Base-by-base conservation (phyloP, 2,888 invertebrate genomes). In the Lepeophtheirus nordmannii region DNA sequence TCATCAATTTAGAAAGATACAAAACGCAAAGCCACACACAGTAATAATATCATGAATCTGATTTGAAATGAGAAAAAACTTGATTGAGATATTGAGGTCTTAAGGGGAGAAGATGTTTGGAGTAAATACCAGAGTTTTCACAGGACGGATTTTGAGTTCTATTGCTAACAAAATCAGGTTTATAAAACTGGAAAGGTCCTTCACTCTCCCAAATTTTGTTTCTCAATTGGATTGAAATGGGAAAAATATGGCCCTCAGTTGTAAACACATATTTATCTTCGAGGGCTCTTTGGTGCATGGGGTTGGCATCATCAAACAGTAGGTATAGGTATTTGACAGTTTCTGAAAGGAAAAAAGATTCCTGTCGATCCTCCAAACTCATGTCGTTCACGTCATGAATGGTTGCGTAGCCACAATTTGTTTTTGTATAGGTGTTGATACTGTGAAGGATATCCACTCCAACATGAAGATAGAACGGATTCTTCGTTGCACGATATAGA, bases 381-480 rank as follows among this genome's bases (percentile, higher is more conserved):
- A 80, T 81, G 68, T 80, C 81, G 23, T 75, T 72, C 10, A 83
- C 82, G 74, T 81, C 80, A 73, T 83, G 82, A 17, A 83, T 79
- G 5, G 82, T 83, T 12, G 82, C 82, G 74, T 80, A 83, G 1
- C 83, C 83, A 75, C 83, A 83, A 76, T 78, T 74, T 9, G 78
- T 78, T 73, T 76, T 78, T 1, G 80, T 77, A 70, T 78, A 75
- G 39, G 76, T 74, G 69, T 80, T 78, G 22, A 81, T 72, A 70
- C 76, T 79, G 67, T 78, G 74, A 60, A 82, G 73, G 59, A 83
- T 81, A 68, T 82, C 81, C 65, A 75, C 72, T 10, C 82, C 83
- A 23, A 83, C 82, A 73, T 82, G 81, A 62, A 82, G 76, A 73
- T 83, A 83, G 72, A 82, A 83, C 30, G 82, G 82, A 73, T 82